Evolutionary conservation across 2,797 vertebrate species (phyloP), one percentile per base, ranked within the genome.

Genomic region (Erithacus rubecula): DNA sequence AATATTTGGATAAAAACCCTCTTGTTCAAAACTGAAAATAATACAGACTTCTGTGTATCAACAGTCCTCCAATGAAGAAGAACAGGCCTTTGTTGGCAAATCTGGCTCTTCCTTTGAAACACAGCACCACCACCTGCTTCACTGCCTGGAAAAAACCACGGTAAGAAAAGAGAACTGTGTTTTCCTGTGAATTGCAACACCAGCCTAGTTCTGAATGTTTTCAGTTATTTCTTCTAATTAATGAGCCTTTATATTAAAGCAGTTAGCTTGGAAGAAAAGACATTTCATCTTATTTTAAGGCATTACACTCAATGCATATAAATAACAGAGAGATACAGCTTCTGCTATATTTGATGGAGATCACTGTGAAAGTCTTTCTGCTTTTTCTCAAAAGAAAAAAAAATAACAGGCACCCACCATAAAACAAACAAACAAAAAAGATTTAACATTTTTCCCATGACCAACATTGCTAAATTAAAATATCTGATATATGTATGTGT

Each of bases 61-160:
- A 82, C 98, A 99, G 99, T 98, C 98, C 22, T 99, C 98, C 7
- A 98, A 97, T 95, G 98, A 99, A 93, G 99, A 99, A 15, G 99
- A 99, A 75, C 98, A 98, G 80, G 98, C 98, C 20, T 98, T 99
- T 97, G 98, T 99, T 95, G 98, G 97, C 95, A 99, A 99, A 97
- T 94, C 97, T 74, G 98, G 98, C 96, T 98, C 98, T 63, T 98
- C 94, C 94, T 99, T 99, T 67, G 98, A 99, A 95, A 98, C 98
- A 20, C 99, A 99, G 47, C 99, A 99, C 83, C 98, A 99, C 95
- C 99, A 99, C 97, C 98, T 99, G 60, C 98, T 99, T 91, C 98
- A 99, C 97, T 99, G 99, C 96, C 98, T 99, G 96, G 99, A 99
- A 98, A 99, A 99, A 97, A 99, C 99, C 70, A 99, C 99, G 97